Evolutionary conservation across 92 coral and sea anemone genomes (phyloP).

Genomic region (Porites evermanni): DNA sequence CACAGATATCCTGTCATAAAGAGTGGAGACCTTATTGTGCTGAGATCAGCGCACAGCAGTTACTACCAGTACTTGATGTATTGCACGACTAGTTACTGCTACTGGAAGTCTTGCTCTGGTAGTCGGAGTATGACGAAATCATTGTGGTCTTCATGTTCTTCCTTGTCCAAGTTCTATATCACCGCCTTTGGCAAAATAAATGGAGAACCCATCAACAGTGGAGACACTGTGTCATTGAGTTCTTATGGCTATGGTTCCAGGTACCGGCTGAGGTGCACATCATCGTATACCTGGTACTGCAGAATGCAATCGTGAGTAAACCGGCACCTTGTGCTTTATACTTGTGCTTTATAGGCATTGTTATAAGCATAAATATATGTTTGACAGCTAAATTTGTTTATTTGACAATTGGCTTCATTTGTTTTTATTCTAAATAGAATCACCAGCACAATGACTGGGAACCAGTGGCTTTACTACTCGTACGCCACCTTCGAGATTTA

Average conservation of each 20-base stretch:
- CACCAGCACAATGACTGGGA: constrained; percentile 47
- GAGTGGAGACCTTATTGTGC: constrained; percentile 76
- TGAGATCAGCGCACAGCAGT: constrained; percentile 59
- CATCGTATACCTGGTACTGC: constrained; percentile 18
- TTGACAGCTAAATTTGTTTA: too few species aligned
- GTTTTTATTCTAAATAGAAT: constrained; percentile 18
- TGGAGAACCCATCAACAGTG: constrained; percentile 81
- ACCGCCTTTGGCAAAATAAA: constrained; percentile 66
- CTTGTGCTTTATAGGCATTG: too few species aligned
- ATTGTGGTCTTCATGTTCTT: constrained; percentile 61
- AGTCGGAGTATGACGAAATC: constrained; percentile 12
- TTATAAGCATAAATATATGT: background rate
- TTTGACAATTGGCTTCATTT: background rate
- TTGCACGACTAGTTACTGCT: constrained; percentile 36
- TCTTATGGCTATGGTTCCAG: constrained; percentile 11
- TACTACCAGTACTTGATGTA: constrained; percentile 43
- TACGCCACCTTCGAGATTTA: constrained; percentile 65
- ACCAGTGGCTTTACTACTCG: constrained; percentile 40
- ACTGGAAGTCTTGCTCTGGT: constrained; percentile 47
- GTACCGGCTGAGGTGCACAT: constrained; percentile 39
- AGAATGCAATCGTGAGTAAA: background rate
- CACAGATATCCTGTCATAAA: constrained; percentile 75
- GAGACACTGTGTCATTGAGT: constrained; percentile 59
- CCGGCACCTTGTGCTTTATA: background rate
- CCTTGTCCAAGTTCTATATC: constrained; percentile 49